A percentile compares a stretch with the other conserved stretches of the same genome.
These are phyloP conservation scores for Scytalopus superciliaris DNA, from an alignment of 2,113 vertebrate species.

Conservation along the genomic window DNA sequence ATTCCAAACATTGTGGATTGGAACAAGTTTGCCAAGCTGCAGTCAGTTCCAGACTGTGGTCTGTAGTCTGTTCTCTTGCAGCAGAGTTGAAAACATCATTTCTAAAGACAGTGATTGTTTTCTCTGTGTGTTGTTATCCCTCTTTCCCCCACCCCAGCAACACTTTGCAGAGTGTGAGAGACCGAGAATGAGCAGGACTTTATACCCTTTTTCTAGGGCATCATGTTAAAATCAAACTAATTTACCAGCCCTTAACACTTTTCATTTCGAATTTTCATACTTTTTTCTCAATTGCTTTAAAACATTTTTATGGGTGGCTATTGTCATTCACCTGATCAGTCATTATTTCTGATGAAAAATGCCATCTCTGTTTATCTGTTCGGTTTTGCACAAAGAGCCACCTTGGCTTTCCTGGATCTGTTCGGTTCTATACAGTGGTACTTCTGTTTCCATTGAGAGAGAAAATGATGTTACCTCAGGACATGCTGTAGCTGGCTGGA, in stretches of 20 bases:
- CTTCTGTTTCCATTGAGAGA: neutral
- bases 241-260: neutral
- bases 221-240: neutral
- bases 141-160: rapidly evolving
- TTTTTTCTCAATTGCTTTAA: neutral
- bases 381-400: neutral
- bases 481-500: neutral
- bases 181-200: rapidly evolving
- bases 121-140: rapidly evolving
- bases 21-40: neutral
- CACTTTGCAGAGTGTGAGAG: neutral
- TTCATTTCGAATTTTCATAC: neutral
- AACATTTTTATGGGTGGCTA: neutral
- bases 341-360: neutral
- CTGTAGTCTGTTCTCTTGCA: neutral
- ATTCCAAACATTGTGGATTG: neutral
- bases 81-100: neutral
- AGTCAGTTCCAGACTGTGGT: neutral
- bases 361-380: neutral
- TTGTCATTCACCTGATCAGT: neutral
- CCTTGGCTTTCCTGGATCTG: neutral
- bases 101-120: neutral
- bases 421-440: neutral
- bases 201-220: neutral
- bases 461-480: neutral